phyloP scores from a whole-genome alignment of 2,888 invertebrate genomes.

The Hydropsyche betteni region DNA sequence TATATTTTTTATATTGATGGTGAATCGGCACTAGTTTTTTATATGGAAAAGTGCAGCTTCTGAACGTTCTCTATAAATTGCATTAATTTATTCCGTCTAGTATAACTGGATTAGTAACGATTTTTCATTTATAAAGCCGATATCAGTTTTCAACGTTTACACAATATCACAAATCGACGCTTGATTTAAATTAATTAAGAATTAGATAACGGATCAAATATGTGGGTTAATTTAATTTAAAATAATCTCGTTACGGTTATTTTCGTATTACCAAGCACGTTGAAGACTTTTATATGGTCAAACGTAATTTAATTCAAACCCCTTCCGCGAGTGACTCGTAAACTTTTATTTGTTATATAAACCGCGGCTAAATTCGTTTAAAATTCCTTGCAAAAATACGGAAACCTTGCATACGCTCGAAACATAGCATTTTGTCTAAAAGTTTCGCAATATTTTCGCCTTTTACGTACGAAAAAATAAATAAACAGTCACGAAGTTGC shows the following conservation, averaged over 20 bases:
- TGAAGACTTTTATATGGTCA: too few relatives aligned
- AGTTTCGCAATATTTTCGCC: neutral
- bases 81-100: neutral
- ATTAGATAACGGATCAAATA: too few relatives aligned
- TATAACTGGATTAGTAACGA: too few relatives aligned
- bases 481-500: conserved; percentile 5
- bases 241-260: too few relatives aligned
- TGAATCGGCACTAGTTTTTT: conserved; percentile 24
- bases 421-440: neutral
- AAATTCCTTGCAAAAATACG: neutral
- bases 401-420: neutral
- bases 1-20: neutral
- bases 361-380: neutral
- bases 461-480: too few relatives aligned
- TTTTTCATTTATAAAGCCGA: too few relatives aligned
- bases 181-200: too few relatives aligned
- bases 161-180: too few relatives aligned
- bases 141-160: too few relatives aligned
- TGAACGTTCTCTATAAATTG: neutral
- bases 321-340: neutral
- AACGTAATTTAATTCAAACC: too few relatives aligned
- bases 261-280: too few relatives aligned
- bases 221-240: too few relatives aligned
- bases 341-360: neutral
- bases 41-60: conserved; percentile 7